Evolutionary conservation across 2,797 vertebrate genomes (phyloP), one percentile per base, ranked within the genome.

Genomic region (Falco concolor): DNA sequence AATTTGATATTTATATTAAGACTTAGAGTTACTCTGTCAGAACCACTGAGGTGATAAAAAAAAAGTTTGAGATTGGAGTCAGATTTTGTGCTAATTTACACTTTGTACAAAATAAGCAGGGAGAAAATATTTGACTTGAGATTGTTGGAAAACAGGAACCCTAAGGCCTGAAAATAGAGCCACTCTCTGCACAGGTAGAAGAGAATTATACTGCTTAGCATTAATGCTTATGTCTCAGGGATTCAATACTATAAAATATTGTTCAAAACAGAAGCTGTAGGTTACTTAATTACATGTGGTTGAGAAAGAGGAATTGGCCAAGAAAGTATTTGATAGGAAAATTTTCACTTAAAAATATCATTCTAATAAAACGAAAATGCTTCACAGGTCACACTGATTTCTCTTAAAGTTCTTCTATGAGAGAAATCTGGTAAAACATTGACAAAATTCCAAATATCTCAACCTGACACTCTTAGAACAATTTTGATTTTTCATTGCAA

Each of bases 401-500:
- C 24, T n/a, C 9, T 14, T 69, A 12, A 50, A 72, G 1, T 53
- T 72, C 4, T 45, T 73, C 9, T 47, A 44, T 5, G 5, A 75
- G 22, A 57, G 60, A 90, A 70, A 63, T 13, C 14, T 68, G 24
- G 12, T 56, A 77, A 83, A 64, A 22, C 5, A 21, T 8, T 57
- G 22, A 32, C 4, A 44, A 23, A 60, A 3, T 60, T 87, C 23
- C 18, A 69, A 63, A 73, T 22, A 7, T 65, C 54, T 84, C 9
- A 4, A 57, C 53, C 5, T 73, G 34, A 59, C 17, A 17, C 0
- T 1, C 9, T 74, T 18, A 42, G 2, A 49, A 30, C 5, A 32
- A 75, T 45, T 54, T 64, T 64, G 4, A 78, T 21, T 52, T 91
- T 34, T 68, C 5, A 23, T 32, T 64, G 75, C 12, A 84, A 75